These are phyloP conservation scores for Potamilus streckersoni DNA, from an alignment of 1,140 invertebrate genomes.

Conservation along the genomic window DNA sequence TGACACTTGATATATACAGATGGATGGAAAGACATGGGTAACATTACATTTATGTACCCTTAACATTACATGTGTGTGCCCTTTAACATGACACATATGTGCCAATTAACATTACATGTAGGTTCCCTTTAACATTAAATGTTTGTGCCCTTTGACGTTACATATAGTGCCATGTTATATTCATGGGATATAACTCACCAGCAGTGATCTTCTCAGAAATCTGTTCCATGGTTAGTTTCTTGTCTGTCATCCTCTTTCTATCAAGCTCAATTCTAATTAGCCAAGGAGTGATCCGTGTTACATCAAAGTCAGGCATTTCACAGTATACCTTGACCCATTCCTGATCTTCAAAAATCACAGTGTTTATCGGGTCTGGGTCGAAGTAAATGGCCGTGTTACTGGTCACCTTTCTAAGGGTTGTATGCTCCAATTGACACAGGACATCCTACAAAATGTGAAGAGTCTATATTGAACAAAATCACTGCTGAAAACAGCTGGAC, in stretches of 20 bases:
- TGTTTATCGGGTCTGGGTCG: constrained; percentile 98
- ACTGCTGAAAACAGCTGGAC: no score
- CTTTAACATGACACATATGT: no score
- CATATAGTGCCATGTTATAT: no score
- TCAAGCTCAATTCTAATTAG: constrained; percentile 97
- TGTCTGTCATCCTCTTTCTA: constrained; percentile 99
- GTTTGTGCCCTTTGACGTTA: no score
- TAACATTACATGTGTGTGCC: no score
- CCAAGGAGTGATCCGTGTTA: constrained; percentile 97
- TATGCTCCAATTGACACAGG: constrained; percentile 96
- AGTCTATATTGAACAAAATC: background rate
- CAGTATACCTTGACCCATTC: constrained; percentile 99
- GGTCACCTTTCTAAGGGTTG: constrained; percentile 95
- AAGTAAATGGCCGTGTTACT: constrained; percentile 99
- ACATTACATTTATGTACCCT: no score
- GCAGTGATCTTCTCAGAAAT: constrained; percentile 99
- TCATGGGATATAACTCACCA: constrained; percentile 28
- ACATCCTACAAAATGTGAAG: constrained; percentile 77
- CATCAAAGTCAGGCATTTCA: constrained; percentile 99
- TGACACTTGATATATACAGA: no score
- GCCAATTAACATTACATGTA: no score
- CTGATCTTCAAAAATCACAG: constrained; percentile 98
- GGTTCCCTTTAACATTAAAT: no score
- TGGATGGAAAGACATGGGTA: no score
- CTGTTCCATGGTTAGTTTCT: constrained; percentile 99